Base-by-base conservation (phyloP, 1,140 invertebrate genomes). In the Eurosta solidaginis region DNA sequence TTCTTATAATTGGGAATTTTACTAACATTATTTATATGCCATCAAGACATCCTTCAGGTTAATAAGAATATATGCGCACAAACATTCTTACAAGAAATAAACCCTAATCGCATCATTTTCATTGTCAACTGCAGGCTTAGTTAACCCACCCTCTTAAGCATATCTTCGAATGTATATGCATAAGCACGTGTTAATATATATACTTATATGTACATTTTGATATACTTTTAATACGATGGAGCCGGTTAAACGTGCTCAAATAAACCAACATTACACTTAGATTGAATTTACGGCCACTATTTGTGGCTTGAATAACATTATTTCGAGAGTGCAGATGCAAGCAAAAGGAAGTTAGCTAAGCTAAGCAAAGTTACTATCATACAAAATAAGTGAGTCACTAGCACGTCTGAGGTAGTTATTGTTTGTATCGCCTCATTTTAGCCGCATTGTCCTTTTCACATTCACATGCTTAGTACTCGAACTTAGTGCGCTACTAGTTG, bases 231-330 rank as follows among this genome's bases (percentile, higher is more conserved):
- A n/a, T n/a, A n/a, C n/a, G n/a, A n/a, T n/a, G n/a, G n/a, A n/a
- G n/a, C n/a, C n/a, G n/a, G n/a, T n/a, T n/a, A n/a, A 17, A 47
- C 45, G 9, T 3, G 12, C 14, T 3, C 33, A 74, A 29, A 40
- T 29, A 6, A 52, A 76, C 45, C 33, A 25, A 54, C 75, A 76
- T 76, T 76, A 52, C 36, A 52, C 75, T 76, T 27, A 76, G 52
- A 76, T 52, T 76, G 47, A 76, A 76, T 76, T 76, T 76, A 76
- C 49, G 75, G 75, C 52, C 75, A 76, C 47, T 76, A 40, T 76
- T 20, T 49, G 75, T 76, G 75, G 45, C 20, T 52, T 76, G 75
- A 76, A 76, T 76, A 76, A 76, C 49, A 76, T 76, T 76, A 76
- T 50, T 76, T 76, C 42, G 59, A 68, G 59, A 20, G 33, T 29